phyloP scores from a whole-genome alignment of 2,113 vertebrate species.

The Sander lucioperca region DNA sequence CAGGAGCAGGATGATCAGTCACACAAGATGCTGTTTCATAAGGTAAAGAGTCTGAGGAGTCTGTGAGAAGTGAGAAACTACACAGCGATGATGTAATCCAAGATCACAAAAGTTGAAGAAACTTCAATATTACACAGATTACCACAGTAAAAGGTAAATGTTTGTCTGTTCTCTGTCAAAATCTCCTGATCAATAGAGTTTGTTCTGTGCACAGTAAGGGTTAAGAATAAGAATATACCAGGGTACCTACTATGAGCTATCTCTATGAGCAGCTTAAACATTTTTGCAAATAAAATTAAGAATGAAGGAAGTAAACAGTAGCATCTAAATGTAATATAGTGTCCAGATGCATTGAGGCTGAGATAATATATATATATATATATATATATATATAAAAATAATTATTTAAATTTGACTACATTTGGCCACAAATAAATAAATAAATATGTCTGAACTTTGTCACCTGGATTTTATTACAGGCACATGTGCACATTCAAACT shows the following conservation, averaged over 20 bases:
- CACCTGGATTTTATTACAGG: no score
- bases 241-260: neutral
- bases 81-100: neutral
- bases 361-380: no score
- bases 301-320: neutral
- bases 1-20: conserved; percentile 42
- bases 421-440: neutral
- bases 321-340: neutral
- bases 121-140: neutral
- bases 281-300: neutral
- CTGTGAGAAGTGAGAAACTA: neutral
- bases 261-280: neutral
- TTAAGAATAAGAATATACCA: no score
- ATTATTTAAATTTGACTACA: neutral
- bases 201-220: neutral
- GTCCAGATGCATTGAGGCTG: neutral
- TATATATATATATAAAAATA: no score
- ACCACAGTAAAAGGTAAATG: neutral
- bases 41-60: conserved; percentile 30
- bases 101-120: neutral
- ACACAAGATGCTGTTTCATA: conserved; percentile 35
- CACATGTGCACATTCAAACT: no score
- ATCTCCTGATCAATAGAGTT: neutral
- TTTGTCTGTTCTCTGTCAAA: neutral
- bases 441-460: no score